Evolutionary conservation across 2,113 vertebrate genomes (phyloP), one percentile per base, ranked within the genome.

Genomic region (Oncorhynchus tshawytscha): DNA sequence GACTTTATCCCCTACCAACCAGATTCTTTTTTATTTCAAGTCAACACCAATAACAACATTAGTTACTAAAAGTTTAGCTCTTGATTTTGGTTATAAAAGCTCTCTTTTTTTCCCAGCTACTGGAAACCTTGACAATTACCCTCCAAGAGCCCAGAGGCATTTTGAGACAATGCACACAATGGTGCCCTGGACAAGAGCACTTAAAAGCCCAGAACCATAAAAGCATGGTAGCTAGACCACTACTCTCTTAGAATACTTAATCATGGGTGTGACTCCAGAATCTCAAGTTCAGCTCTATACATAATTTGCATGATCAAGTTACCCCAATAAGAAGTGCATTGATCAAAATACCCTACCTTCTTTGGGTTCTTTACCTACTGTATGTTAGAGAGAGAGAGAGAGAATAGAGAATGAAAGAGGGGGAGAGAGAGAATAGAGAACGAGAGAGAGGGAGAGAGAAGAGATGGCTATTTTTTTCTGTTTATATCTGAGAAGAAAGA

Each of bases 181-280:
- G n/a, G 64, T 25, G 13, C 5, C 24, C 64, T 66, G 64, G 11
- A 67, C 15, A 15, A 15, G 25, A 67, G 27, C 13, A 1, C 25
- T 45, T 45, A 12, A 45, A 11, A 45, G 39, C 39, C 9, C 39
- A 45, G 39, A 45, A 45, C 9, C 64, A 15, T 67, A 27, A 67
- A 67, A 27, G 25, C 18, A 31, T 5, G 45, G 25, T 49, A 67
- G 70, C 39, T 67, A 31, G 15, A 27, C 27, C 27, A 27, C 65
- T 22, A 29, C 12, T 29, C 24, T 67, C 65, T 34, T 18, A 49
- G 34, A 71, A 45, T 76, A 64, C 39, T 39, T 71, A 24, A 45
- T 70, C 16, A 51, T 77, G 75, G 74, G 75, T 77, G 79, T 48
- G 59, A 73, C 71, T 54, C 67, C 70, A 69, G 27, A 64, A 57